These are phyloP conservation scores for Pangasianodon gigas DNA, from an alignment of 2,113 vertebrate genomes.

Conservation along the genomic window DNA sequence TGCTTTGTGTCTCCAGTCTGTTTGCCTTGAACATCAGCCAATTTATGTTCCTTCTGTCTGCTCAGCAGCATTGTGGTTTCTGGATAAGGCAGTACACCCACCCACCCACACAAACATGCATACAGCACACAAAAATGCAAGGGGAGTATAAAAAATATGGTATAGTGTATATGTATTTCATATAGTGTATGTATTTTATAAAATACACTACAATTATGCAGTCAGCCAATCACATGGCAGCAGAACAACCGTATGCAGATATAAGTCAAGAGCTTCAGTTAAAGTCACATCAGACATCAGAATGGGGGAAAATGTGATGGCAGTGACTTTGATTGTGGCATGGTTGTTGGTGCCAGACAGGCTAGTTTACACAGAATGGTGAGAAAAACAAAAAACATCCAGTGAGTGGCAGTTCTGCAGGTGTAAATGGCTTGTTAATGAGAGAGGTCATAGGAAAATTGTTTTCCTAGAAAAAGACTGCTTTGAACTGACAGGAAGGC, in stretches of 20 bases:
- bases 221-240: not conserved
- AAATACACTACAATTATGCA: not conserved
- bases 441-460: not conserved
- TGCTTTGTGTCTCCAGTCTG: constrained; percentile 39
- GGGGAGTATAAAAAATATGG: not conserved
- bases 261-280: not conserved
- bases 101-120: not conserved
- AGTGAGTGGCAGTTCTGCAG: not conserved
- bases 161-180: not conserved
- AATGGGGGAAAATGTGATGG: not conserved
- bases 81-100: not conserved
- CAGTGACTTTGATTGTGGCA: not conserved
- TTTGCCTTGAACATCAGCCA: constrained; percentile 43
- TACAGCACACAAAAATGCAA: not conserved
- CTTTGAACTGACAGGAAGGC: not conserved
- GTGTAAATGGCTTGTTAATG: not conserved
- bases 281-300: not conserved
- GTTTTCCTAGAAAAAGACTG: not conserved
- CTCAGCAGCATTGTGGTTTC: constrained; percentile 2
- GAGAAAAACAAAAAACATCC: not conserved
- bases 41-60: constrained; percentile 24
- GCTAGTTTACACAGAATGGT: not conserved
- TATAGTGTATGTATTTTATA: not conserved
- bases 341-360: not conserved
- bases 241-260: too few relatives aligned